A percentile compares a stretch with the other conserved stretches of the same genome.
phyloP scores from a whole-genome alignment of 2,888 invertebrate species.

The Pristionchus arcanus region DNA sequence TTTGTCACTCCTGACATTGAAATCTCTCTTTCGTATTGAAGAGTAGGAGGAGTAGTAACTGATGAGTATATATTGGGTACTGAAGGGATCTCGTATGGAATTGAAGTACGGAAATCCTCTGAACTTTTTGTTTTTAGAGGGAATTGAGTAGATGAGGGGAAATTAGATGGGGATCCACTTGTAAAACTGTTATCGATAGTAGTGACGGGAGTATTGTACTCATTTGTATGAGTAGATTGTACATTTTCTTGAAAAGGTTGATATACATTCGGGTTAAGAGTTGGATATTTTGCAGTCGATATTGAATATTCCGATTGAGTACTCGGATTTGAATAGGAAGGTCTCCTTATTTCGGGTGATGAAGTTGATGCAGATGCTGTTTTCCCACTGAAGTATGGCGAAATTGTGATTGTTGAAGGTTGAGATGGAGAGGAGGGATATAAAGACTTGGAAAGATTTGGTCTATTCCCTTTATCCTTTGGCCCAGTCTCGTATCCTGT shows the following conservation, averaged over 20 bases:
- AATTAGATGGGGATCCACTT: too few species aligned
- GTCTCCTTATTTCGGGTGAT: not conserved
- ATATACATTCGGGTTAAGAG: not conserved
- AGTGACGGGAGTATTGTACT: not conserved
- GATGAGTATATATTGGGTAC: not conserved
- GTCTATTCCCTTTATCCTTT: too few species aligned
- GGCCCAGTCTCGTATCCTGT: not conserved
- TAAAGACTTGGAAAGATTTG: not conserved
- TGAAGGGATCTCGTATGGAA: not conserved
- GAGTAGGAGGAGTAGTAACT: too few species aligned
- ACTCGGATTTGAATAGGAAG: not conserved
- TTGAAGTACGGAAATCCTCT: not conserved
- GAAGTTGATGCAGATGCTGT: not conserved
- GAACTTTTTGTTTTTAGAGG: not conserved
- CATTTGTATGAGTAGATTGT: not conserved
- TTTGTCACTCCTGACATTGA: not conserved
- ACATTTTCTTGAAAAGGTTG: not conserved
- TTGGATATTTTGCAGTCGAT: not conserved
- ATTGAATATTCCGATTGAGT: not conserved
- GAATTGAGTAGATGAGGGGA: not conserved
- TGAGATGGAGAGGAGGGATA: not conserved
- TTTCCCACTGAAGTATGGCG: conserved; percentile 20
- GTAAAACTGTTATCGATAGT: not conserved
- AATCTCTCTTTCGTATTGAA: too few species aligned
- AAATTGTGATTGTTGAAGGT: not conserved